These are phyloP conservation scores for Acronicta aceris DNA, from an alignment of 2,888 invertebrate species.

Conservation along the genomic window DNA sequence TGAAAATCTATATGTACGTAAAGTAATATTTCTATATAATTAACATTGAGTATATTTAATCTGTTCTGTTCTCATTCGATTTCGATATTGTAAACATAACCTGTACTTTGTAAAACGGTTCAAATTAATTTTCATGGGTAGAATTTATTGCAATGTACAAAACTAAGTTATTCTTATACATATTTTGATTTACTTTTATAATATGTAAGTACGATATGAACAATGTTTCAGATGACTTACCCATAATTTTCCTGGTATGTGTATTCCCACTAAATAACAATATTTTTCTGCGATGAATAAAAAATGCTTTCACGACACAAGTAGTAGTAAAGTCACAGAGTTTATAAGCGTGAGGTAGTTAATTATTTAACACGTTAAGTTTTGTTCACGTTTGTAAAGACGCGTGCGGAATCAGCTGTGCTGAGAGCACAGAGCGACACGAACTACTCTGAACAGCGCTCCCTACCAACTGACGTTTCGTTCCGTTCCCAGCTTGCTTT, in stretches of 20 bases:
- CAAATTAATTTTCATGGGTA: background rate
- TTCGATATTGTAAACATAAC: conserved; percentile 54
- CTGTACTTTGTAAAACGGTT: conserved; percentile 18
- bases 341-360: conserved; percentile 62
- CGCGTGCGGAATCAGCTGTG: conserved; percentile 80
- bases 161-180: background rate
- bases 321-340: conserved; percentile 56
- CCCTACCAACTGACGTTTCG: conserved; percentile 76
- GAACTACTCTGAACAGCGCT: conserved; percentile 66
- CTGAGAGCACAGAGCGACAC: conserved; percentile 61
- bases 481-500: conserved; percentile 30
- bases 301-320: conserved; percentile 62
- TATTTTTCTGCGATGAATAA: conserved; percentile 42
- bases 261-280: conserved; percentile 62
- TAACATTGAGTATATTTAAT: no score
- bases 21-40: no score
- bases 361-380: conserved; percentile 56
- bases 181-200: background rate
- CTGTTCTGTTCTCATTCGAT: no score
- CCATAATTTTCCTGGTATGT: conserved; percentile 67
- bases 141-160: background rate
- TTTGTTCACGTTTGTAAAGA: conserved; percentile 65
- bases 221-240: conserved; percentile 63
- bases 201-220: background rate
- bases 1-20: no score